A percentile compares a stretch with the other conserved stretches of the same genome.
These are phyloP conservation scores for Isotomurus palustris DNA, from an alignment of 2,888 invertebrate species.

Conservation along the genomic window DNA sequence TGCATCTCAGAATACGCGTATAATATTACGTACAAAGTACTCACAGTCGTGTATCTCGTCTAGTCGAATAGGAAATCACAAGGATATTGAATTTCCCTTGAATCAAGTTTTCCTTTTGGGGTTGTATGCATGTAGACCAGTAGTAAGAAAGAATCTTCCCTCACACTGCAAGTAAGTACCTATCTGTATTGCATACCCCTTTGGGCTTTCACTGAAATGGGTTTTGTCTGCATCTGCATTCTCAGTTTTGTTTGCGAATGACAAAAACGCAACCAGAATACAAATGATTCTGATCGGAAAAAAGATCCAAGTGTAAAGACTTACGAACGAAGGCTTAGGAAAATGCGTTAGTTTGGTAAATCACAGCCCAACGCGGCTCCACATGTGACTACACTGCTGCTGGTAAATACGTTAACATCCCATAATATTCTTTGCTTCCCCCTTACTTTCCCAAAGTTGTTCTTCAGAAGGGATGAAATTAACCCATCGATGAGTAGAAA, in stretches of 20 bases:
- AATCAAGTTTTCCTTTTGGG: neutral
- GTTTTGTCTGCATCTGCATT: neutral
- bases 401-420: neutral
- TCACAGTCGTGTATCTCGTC: neutral
- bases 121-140: neutral
- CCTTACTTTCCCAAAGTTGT: neutral
- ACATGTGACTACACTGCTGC: too few species aligned
- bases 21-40: too few species aligned
- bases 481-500: too few species aligned
- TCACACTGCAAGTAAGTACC: neutral
- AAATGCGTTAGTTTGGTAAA: too few species aligned
- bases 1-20: too few species aligned
- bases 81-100: neutral
- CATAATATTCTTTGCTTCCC: neutral
- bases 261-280: neutral
- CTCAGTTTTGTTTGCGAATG: neutral
- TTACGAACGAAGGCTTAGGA: too few species aligned
- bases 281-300: neutral
- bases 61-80: neutral
- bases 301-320: too few species aligned
- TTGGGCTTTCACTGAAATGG: neutral
- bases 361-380: too few species aligned
- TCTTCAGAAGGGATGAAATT: neutral
- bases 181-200: neutral
- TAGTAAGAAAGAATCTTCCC: neutral